phyloP scores from a whole-genome alignment of 2,888 invertebrate genomes.

The Mythimna vitellina region DNA sequence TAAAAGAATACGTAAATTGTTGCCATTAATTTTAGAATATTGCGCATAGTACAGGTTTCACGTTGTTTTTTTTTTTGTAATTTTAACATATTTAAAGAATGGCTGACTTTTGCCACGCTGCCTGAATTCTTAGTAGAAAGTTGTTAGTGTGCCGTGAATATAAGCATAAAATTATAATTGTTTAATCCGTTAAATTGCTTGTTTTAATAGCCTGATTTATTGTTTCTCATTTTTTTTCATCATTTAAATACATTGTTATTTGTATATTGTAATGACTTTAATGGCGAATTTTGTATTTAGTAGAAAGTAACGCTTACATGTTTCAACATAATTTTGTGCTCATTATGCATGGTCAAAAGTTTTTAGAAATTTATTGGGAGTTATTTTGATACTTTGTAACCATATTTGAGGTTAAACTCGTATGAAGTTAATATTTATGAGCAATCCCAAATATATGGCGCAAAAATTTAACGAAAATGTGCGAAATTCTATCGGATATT shows the following conservation, averaged over 20 bases:
- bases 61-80: conserved; percentile 32
- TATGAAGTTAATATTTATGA: not conserved
- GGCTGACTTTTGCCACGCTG: conserved; percentile 38
- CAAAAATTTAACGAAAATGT: conserved; percentile 16
- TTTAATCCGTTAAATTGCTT: conserved; percentile 47
- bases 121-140: conserved; percentile 57
- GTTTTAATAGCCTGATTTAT: conserved; percentile 43
- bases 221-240: conserved; percentile 17
- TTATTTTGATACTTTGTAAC: not conserved
- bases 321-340: conserved; percentile 11
- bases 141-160: conserved; percentile 47
- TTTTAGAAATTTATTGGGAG: not conserved
- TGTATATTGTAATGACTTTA: conserved; percentile 11
- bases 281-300: conserved; percentile 14
- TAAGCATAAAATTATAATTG: conserved; percentile 58
- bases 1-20: conserved; percentile 36
- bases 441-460: not conserved
- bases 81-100: conserved; percentile 44
- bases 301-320: conserved; percentile 29
- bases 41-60: conserved; percentile 36
- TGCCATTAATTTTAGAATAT: conserved; percentile 41
- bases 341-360: conserved; percentile 13
- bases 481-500: conserved; percentile 38
- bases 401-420: not conserved
- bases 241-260: conserved; percentile 23